phyloP scores from a whole-genome alignment of 2,797 vertebrate genomes.

The Pangasius djambal region DNA sequence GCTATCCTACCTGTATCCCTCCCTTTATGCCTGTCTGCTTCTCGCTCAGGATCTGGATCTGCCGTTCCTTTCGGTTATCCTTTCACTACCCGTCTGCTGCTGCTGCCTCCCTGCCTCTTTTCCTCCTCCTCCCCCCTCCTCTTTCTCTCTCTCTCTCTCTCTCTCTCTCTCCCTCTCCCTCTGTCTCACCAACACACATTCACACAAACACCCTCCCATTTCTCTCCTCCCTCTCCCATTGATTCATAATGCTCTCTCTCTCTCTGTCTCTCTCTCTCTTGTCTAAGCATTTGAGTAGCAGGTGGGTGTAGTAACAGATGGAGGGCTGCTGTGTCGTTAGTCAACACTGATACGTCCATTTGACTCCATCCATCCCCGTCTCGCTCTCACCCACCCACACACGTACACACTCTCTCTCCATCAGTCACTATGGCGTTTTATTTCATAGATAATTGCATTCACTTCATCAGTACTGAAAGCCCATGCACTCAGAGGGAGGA shows the following conservation, averaged over 20 bases:
- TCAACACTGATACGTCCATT: slow-evolving; percentile 60
- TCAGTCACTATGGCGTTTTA: slow-evolving; percentile 50
- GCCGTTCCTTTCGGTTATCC: slow-evolving; percentile 33
- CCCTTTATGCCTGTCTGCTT: slow-evolving; percentile 21
- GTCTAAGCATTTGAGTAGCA: slow-evolving; percentile 45
- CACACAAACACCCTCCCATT: slow-evolving; percentile 26
- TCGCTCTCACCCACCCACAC: slow-evolving; percentile 8
- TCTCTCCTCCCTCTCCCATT: slow-evolving; percentile 37
- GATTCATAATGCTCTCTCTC: slow-evolving; percentile 37
- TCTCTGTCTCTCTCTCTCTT: slow-evolving; percentile 51
- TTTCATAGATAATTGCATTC: slow-evolving; percentile 42
- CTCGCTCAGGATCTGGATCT: slow-evolving; percentile 21
- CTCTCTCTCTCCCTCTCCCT: slow-evolving; percentile 15
- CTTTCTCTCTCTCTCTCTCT: slow-evolving; percentile 31
- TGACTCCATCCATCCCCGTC: slow-evolving; percentile 58
- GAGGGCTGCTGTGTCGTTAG: slow-evolving; percentile 42
- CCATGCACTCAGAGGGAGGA: slow-evolving; percentile 18
- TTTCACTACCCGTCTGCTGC: slow-evolving; percentile 47
- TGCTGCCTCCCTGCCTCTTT: slow-evolving; percentile 34
- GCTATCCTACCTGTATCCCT: slow-evolving; percentile 43
- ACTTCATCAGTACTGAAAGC: slow-evolving; percentile 45
- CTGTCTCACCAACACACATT: slow-evolving; percentile 18
- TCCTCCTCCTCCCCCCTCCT: slow-evolving; percentile 38
- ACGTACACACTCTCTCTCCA: neutral
- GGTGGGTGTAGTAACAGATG: slow-evolving; percentile 54